Conservation (phyloP, 2,797 vertebrate genomes). For the Trematomus bernacchii region DNA sequence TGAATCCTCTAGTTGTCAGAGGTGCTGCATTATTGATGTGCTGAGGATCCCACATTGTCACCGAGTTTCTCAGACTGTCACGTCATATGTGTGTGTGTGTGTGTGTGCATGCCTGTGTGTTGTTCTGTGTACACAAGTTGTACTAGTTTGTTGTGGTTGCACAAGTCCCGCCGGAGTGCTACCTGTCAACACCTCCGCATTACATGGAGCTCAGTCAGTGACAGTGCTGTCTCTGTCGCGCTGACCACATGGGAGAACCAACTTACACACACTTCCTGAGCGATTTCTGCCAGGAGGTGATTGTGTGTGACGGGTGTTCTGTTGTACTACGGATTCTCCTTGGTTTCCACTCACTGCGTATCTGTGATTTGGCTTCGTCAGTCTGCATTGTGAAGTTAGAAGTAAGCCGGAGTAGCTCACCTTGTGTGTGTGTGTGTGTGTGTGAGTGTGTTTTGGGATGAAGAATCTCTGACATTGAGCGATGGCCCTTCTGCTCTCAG, state of each 20-base stretch:
- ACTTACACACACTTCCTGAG: slow-evolving; percentile 31
- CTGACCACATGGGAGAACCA: slow-evolving; percentile 69
- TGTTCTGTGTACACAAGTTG: neutral
- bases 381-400: slow-evolving; percentile 55
- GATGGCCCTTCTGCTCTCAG: slow-evolving; percentile 68
- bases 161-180: slow-evolving; percentile 63
- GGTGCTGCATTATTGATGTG: slow-evolving; percentile 82
- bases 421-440: slow-evolving; percentile 24
- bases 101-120: too few species aligned
- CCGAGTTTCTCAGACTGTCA: slow-evolving; percentile 69
- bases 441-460: slow-evolving; percentile 38
- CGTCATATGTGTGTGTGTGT: slow-evolving; percentile 28
- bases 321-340: slow-evolving; percentile 44
- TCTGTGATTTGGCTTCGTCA: slow-evolving; percentile 59
- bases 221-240: slow-evolving; percentile 56
- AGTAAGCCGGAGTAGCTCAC: slow-evolving; percentile 11
- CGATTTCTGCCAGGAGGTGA: slow-evolving; percentile 34
- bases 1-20: slow-evolving; percentile 76
- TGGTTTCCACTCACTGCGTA: slow-evolving; percentile 41
- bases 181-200: slow-evolving; percentile 80
- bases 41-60: slow-evolving; percentile 69
- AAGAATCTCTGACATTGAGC: slow-evolving; percentile 72
- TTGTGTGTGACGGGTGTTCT: slow-evolving; percentile 46
- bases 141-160: slow-evolving; percentile 51
- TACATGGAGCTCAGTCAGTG: slow-evolving; percentile 64